Percentiles rank a stretch among this genome's conserved stretches.
Evolutionary conservation across 2,888 invertebrate species (phyloP).

Genomic region (Hydraecia micacea): DNA sequence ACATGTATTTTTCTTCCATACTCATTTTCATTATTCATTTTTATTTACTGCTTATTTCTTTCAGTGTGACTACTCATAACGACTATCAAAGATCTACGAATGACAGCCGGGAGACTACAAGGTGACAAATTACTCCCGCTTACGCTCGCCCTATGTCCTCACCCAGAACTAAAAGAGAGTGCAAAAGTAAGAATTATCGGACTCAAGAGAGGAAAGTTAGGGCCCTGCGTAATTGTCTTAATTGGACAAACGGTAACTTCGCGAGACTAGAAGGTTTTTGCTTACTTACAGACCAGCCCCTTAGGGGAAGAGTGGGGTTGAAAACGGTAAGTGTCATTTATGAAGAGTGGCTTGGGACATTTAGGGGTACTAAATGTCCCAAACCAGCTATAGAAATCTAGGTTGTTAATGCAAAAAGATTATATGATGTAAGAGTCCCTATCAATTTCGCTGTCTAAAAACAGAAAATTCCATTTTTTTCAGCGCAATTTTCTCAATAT

Average conservation of each 20-base stretch:
- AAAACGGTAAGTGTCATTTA: constrained; percentile 28
- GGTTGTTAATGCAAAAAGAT: background rate
- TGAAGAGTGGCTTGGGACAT: constrained; percentile 1
- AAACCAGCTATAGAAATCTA: background rate
- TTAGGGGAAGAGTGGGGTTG: constrained; percentile 7
- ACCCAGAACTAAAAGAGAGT: constrained; percentile 45
- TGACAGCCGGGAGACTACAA: background rate
- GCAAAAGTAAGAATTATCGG: constrained; percentile 72
- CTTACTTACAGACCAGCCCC: constrained; percentile 1
- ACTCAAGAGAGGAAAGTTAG: constrained; percentile 69
- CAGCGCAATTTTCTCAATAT: too few species aligned
- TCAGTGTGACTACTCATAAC: too few species aligned
- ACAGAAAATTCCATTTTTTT: too few species aligned
- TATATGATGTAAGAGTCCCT: background rate
- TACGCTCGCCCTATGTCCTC: background rate
- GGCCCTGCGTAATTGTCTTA: constrained; percentile 70
- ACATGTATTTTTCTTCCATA: too few species aligned
- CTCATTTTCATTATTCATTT: too few species aligned
- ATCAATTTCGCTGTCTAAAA: too few species aligned
- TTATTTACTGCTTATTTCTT: too few species aligned
- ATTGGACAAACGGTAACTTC: constrained; percentile 69
- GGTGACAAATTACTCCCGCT: constrained; percentile 7
- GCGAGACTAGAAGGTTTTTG: constrained; percentile 43
- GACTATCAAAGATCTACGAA: too few species aligned
- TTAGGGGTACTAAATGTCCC: background rate